Conservation (phyloP, 1,140 invertebrate species). For the Micrasema longulum region DNA sequence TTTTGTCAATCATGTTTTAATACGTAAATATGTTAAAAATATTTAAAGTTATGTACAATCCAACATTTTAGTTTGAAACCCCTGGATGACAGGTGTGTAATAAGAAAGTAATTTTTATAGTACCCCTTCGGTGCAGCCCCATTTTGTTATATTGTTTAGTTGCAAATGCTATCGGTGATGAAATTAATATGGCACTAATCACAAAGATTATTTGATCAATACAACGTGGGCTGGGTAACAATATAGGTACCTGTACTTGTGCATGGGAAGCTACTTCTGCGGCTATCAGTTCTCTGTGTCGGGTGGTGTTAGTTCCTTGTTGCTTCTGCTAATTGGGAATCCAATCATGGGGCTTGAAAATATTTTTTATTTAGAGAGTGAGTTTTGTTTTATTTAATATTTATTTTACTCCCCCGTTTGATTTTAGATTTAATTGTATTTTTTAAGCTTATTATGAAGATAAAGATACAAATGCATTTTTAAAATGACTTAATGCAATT, state of each 20-base stretch:
- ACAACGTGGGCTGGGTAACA: constrained; percentile 32
- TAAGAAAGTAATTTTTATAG: constrained; percentile 22
- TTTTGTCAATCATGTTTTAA: no score
- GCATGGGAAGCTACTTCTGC: constrained; percentile 6
- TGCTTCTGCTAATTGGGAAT: constrained; percentile 12
- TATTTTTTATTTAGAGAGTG: constrained; percentile 69
- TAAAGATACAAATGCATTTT: no score
- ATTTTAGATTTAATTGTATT: no score
- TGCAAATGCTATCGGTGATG: constrained; percentile 46
- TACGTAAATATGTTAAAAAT: no score
- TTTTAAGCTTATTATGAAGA: no score
- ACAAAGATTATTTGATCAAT: constrained; percentile 55
- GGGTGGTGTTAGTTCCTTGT: constrained; percentile 42
- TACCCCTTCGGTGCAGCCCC: constrained; percentile 38
- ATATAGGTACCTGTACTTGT: constrained; percentile 20
- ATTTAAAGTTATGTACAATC: no score
- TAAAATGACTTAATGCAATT: not conserved
- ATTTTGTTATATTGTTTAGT: constrained; percentile 42
- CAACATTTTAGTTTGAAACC: constrained; percentile 5
- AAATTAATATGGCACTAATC: constrained; percentile 54
- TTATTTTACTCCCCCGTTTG: no score
- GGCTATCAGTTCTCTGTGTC: constrained; percentile 45
- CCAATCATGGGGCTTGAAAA: constrained; percentile 66
- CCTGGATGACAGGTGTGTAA: constrained; percentile 47
- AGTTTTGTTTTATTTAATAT: constrained; percentile 55